Conservation (phyloP, 2,113 vertebrate genomes). For the Pomatostomus ruficeps region DNA sequence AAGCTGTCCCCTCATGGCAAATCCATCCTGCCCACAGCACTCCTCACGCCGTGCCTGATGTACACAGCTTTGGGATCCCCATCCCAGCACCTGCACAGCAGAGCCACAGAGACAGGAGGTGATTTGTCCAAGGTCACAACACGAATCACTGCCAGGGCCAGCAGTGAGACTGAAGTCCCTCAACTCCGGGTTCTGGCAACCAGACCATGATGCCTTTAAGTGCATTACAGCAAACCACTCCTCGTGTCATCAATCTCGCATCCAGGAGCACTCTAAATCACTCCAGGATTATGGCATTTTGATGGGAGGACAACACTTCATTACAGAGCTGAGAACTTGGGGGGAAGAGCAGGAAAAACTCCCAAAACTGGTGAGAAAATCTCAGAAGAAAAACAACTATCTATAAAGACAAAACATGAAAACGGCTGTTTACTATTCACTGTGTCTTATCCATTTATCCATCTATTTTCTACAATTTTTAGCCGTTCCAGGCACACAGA, state of each 20-base stretch:
- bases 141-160: background rate
- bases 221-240: conserved; percentile 3
- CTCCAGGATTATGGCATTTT: background rate
- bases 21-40: background rate
- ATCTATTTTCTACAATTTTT: background rate
- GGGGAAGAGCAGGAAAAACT: background rate
- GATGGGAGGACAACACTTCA: conserved; percentile 13
- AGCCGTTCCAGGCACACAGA: background rate
- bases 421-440: background rate
- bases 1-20: background rate
- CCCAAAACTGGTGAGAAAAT: background rate
- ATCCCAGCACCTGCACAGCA: background rate
- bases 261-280: conserved; percentile 7
- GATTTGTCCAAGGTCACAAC: conserved; percentile 19
- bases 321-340: background rate
- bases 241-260: background rate
- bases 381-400: background rate
- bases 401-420: background rate
- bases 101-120: background rate
- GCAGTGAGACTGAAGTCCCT: background rate
- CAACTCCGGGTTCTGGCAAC: background rate
- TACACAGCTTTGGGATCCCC: background rate
- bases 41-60: background rate
- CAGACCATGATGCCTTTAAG: background rate
- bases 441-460: background rate